Base-by-base conservation (phyloP, 2,888 invertebrate genomes). In the Brachyptera putata region DNA sequence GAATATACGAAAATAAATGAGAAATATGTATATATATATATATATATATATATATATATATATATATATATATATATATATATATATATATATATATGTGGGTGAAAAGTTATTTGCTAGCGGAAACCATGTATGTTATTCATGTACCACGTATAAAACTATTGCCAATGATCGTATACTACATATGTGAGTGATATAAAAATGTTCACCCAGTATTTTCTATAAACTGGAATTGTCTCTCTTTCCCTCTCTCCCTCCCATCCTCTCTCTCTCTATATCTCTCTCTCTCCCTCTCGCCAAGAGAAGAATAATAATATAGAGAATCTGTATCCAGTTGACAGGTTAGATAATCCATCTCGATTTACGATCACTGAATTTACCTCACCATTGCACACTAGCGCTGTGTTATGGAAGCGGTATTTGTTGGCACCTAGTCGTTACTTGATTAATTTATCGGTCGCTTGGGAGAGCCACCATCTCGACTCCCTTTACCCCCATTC, bases 401-500 rank as follows among this genome's bases (percentile, higher is more conserved):
- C 61, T 58, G 56, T 55, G 48, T 46, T 57, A 55, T 22, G 48
- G 25, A 43, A 58, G 56, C 61, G 60, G 55, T 37, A 60, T 56
- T 62, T 57, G 62, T 55, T 64, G 64, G 62, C 64, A 64, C 64
- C 62, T 64, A 60, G 58, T 57, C 58, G 64, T 64, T 64, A 58
- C 62, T 62, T 64, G 64, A 64, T 64, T 64, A 64, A 64, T 64
- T 64, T 64, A 64, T 64, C 62, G 64, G 62, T 62, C 64, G 64
- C 64, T 43, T 24, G 64, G 64, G 62, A 64, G 50, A 46, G 22
- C 55, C 48, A 37, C 53, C 43, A 7, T 18, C 13, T 48, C 16
- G 14, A 1, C 57, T 43, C 24, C 39, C 57, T n/a, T 34, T 39
- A 1, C 36, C 18, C n/a, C 39, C 22, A 18, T 11, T 1, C 43